Base-by-base conservation (phyloP, 1,140 invertebrate genomes). In the Drosophila littoralis region DNA sequence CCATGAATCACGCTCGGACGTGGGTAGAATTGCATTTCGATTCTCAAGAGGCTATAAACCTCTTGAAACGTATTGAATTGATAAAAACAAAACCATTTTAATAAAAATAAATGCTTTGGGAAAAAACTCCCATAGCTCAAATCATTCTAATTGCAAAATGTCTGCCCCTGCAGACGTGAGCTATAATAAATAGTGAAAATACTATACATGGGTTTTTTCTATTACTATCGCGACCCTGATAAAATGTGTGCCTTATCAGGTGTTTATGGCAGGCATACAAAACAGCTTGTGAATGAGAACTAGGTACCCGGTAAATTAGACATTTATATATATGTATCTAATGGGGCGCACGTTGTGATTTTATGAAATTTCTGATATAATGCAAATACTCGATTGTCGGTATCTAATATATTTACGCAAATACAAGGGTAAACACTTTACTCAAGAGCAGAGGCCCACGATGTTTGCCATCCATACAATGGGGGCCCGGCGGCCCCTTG, bases 371-470 rank as follows among this genome's bases (percentile, higher is more conserved):
- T 58, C 10, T n/a, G 28, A 58, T 71, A 58, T 57, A 36, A 36
- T 10, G 22, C 45, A 68, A 51, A 51, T 51, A 42, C 42, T 55
- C 13, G 17, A 55, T 46, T 43, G 33, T 9, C 58, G n/a, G 32
- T 35, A 43, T 32, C 36, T 43, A 43, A 60, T 60, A n/a, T 64
- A 33, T 67, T 52, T 67, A 17, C 51, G 12, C 8, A 22, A 50
- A 36, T 12, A 54, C n/a, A 38, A 42, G 40, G 6, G 63, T 38
- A 66, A 72, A 67, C 38, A 66, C 63, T 71, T 65, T 33, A 38
- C 45, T 64, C 45, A 35, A 48, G 42, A 7, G 32, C 10, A 12
- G 22, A 15, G 51, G 12, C 51, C 36, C 4, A 28, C 28, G 10
- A n/a, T 17, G 5, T n/a, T 32, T 12, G 8, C 15, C 17, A 12